Conservation (phyloP, 1,140 invertebrate genomes). For the Sweltsa coloradensis region DNA sequence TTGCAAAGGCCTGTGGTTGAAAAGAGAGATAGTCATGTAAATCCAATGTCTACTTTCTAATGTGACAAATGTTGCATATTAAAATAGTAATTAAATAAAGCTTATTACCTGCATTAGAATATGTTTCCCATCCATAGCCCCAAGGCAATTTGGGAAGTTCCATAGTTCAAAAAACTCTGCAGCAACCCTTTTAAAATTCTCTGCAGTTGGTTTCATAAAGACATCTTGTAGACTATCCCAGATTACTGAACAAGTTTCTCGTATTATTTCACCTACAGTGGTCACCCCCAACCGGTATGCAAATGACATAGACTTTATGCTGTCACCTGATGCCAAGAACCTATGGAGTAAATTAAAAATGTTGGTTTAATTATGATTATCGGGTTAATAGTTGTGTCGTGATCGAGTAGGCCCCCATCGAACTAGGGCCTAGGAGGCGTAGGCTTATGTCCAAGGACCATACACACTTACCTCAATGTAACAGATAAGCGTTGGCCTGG, state of each 20-base stretch:
- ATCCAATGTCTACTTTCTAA: too few relatives aligned
- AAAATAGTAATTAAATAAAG: too few relatives aligned
- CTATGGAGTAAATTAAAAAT: neutral
- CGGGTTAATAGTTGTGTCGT: too few relatives aligned
- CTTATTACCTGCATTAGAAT: slow-evolving; percentile 21
- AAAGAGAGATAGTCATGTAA: too few relatives aligned
- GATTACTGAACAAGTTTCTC: neutral
- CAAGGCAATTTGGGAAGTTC: slow-evolving; percentile 27
- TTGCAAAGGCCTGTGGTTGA: slow-evolving; percentile 2
- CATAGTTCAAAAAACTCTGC: slow-evolving; percentile 23
- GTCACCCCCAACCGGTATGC: neutral
- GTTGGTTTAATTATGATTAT: too few relatives aligned
- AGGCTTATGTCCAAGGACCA: too few relatives aligned
- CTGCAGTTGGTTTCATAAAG: neutral
- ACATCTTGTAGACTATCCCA: neutral
- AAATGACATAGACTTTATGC: neutral
- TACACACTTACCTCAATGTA: too few relatives aligned
- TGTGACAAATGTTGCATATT: too few relatives aligned
- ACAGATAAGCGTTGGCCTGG: too few relatives aligned
- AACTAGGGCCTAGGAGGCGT: too few relatives aligned
- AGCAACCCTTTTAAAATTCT: slow-evolving; percentile 16
- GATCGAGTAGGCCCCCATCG: too few relatives aligned
- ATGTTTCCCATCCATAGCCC: slow-evolving; percentile 31
- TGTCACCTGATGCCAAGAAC: neutral
- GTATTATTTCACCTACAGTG: neutral